These are phyloP conservation scores for Pectinophora gossypiella DNA, from an alignment of 1,140 invertebrate genomes.

Conservation along the genomic window DNA sequence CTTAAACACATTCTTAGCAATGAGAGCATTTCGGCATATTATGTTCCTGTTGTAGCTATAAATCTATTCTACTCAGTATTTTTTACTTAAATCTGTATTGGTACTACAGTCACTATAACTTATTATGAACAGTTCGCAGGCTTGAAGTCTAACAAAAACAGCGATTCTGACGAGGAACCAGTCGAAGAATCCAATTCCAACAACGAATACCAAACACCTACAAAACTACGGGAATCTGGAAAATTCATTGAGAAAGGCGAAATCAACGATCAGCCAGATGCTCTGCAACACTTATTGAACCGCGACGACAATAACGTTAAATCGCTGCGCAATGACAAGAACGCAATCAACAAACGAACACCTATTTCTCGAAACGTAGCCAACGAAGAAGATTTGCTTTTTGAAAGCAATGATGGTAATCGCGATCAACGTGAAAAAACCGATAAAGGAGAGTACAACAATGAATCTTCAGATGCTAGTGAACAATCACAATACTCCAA, in stretches of 20 bases:
- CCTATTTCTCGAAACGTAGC: constrained; percentile 2
- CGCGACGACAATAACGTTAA: constrained; percentile 7
- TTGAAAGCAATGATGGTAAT: constrained; percentile 17
- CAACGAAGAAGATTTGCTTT: constrained; percentile 25
- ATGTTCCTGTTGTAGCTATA: too few relatives aligned
- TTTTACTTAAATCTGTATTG: too few relatives aligned
- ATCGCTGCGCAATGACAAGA: constrained; percentile 7
- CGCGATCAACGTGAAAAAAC: constrained; percentile 17
- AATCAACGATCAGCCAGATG: constrained; percentile 14
- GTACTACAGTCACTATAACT: too few relatives aligned
- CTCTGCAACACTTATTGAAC: constrained; percentile 11
- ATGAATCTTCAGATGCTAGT: constrained; percentile 17
- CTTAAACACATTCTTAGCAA: too few relatives aligned
- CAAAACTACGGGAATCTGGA: constrained; percentile 5
- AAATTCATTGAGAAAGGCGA: constrained; percentile 19
- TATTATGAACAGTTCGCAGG: too few relatives aligned
- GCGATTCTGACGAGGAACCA: background rate
- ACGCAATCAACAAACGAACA: constrained; percentile 17
- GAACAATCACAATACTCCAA: constrained; percentile 20
- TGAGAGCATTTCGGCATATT: too few relatives aligned
- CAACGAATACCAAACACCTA: background rate
- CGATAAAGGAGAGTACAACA: constrained; percentile 20
- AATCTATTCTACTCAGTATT: too few relatives aligned
- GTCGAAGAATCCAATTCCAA: background rate
- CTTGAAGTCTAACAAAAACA: too few relatives aligned